A percentile compares a stretch with the other conserved stretches of the same genome.
phyloP scores from a whole-genome alignment of 1,140 invertebrate species.

The Penaeus vannamei region DNA sequence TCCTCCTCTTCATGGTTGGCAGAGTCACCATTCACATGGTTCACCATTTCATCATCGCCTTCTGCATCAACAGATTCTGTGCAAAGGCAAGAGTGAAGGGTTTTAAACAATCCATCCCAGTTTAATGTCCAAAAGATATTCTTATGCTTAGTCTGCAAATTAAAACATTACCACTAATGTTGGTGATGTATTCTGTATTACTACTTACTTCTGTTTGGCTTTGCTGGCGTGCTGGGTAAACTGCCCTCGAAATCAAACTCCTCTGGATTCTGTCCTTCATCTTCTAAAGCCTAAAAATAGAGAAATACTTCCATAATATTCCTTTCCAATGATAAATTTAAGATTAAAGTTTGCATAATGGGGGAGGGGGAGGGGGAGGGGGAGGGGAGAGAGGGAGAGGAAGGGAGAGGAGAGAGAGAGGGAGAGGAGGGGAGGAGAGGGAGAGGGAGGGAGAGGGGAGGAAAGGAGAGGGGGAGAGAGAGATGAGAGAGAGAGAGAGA shows the following conservation, averaged over 20 bases:
- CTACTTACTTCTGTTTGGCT: conserved; percentile 40
- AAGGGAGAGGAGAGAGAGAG: no score
- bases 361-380: no score
- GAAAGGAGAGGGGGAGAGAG: no score
- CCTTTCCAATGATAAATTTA: no score
- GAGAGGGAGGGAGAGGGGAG: no score
- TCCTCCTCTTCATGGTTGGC: conserved; percentile 31
- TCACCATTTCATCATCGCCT: conserved; percentile 24
- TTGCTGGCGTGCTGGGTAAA: not conserved
- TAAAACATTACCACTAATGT: not conserved
- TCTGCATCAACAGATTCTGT: conserved; percentile 42
- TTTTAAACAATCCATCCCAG: not conserved
- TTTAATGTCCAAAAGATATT: no score
- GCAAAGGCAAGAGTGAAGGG: not conserved
- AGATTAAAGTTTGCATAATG: no score
- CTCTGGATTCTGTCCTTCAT: conserved; percentile 85
- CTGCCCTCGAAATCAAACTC: conserved; percentile 79
- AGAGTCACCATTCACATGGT: conserved; percentile 51
- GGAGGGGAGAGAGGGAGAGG: no score
- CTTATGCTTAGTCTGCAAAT: not conserved
- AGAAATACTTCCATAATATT: not conserved
- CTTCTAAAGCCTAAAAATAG: conserved; percentile 75
- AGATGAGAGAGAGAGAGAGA: no score
- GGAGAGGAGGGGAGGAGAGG: no score
- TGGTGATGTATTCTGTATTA: not conserved